Conservation (phyloP, 2,113 vertebrate genomes). For the Oncorhynchus nerka region DNA sequence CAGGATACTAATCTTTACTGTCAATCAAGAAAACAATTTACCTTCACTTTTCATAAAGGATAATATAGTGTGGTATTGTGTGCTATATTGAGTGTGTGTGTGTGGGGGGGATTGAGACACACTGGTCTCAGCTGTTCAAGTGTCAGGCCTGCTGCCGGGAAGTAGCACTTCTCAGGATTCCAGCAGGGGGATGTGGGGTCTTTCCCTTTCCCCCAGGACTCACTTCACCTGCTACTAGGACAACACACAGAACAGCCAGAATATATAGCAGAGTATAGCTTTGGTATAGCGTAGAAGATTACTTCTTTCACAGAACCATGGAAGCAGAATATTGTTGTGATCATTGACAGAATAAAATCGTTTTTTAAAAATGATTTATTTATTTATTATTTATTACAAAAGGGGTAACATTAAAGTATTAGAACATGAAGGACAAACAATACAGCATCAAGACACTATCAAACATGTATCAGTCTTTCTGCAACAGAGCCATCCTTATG, state of each 20-base stretch:
- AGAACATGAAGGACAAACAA: too few relatives aligned
- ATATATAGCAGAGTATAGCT: too few relatives aligned
- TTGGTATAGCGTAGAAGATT: neutral
- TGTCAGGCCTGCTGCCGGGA: conserved; percentile 60
- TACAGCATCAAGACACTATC: too few relatives aligned
- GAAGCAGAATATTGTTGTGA: neutral
- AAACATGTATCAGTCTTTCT: too few relatives aligned
- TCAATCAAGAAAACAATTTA: conserved; percentile 20
- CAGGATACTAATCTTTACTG: neutral
- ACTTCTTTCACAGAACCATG: neutral
- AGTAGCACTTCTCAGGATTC: conserved; percentile 61
- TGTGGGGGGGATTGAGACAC: conserved; percentile 24
- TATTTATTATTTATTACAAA: neutral
- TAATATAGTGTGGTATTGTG: conserved; percentile 46
- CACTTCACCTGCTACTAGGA: conserved; percentile 50
- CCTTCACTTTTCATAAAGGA: conserved; percentile 9
- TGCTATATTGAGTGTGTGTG: conserved; percentile 7
- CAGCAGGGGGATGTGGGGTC: conserved; percentile 35
- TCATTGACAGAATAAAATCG: neutral
- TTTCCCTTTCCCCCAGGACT: conserved; percentile 59
- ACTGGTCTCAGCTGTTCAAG: conserved; percentile 52
- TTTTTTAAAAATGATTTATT: neutral
- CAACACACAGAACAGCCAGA: conserved; percentile 15
- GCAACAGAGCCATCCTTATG: too few relatives aligned
- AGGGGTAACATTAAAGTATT: too few relatives aligned